Percentiles rank a stretch among this genome's conserved stretches.
Conservation (phyloP, 2,888 invertebrate species). For the Prosopocoilus inquinatus region DNA sequence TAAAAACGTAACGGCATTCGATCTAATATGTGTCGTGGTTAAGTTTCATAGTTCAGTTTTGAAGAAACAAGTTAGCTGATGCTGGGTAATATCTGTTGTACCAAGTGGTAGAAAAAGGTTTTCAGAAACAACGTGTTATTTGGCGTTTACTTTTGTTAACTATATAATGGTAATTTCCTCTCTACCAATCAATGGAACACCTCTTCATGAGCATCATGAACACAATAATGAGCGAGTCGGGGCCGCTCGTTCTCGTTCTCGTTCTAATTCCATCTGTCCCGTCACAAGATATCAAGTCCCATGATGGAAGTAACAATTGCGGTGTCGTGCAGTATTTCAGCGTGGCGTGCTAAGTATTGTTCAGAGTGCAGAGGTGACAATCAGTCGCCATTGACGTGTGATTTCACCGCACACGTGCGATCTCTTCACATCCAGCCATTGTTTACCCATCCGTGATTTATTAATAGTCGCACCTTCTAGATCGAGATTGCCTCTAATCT, state of each 20-base stretch:
- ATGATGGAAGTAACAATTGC: conserved; percentile 23
- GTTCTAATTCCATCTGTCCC: conserved; percentile 16
- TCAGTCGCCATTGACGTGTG: conserved; percentile 24
- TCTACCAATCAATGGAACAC: conserved; percentile 1
- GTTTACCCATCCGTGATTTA: conserved; percentile 28
- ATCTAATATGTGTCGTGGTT: too few relatives aligned
- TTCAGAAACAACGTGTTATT: neutral
- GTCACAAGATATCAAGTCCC: conserved; percentile 19
- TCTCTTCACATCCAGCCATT: conserved; percentile 22
- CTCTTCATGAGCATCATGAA: neutral
- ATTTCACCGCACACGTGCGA: conserved; percentile 25
- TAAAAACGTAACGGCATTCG: too few relatives aligned
- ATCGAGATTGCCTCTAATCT: neutral
- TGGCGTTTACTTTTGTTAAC: neutral
- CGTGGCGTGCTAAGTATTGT: conserved; percentile 19
- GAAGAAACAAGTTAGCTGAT: too few relatives aligned
- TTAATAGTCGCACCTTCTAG: conserved; percentile 21
- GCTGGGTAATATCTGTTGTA: too few relatives aligned
- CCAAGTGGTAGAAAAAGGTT: neutral
- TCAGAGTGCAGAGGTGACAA: conserved; percentile 25
- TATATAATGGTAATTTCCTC: too few relatives aligned
- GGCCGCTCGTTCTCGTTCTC: neutral
- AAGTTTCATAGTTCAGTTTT: too few relatives aligned
- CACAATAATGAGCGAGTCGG: neutral
- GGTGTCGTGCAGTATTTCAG: conserved; percentile 23